A percentile compares a stretch with the other conserved stretches of the same genome.
Evolutionary conservation across 2,888 invertebrate genomes (phyloP).

Genomic region (Polia nebulosa): DNA sequence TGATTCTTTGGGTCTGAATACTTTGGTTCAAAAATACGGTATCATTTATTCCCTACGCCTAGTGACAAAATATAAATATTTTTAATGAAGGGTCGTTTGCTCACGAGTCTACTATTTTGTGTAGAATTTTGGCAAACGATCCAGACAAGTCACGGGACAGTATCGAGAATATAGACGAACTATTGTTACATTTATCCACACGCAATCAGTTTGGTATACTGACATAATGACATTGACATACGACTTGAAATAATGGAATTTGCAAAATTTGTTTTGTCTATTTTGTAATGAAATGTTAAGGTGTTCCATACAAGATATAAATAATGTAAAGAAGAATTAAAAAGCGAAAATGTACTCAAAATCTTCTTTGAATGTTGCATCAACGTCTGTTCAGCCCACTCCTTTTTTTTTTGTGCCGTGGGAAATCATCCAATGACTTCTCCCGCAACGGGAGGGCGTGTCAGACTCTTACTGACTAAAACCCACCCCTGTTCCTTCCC

Average conservation of each 20-base stretch:
- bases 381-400: neutral
- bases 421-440: too few species aligned
- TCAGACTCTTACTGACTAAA: too few species aligned
- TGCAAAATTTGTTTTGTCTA: neutral
- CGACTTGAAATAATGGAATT: neutral
- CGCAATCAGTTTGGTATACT: slow-evolving; percentile 38
- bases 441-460: too few species aligned
- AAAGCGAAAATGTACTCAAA: neutral
- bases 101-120: slow-evolving; percentile 37
- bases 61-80: slow-evolving; percentile 58
- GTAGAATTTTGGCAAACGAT: slow-evolving; percentile 77
- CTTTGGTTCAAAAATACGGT: neutral
- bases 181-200: slow-evolving; percentile 53
- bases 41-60: slow-evolving; percentile 29
- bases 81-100: slow-evolving; percentile 64
- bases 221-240: slow-evolving; percentile 36
- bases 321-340: neutral
- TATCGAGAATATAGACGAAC: slow-evolving; percentile 52
- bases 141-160: slow-evolving; percentile 73
- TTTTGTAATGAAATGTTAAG: slow-evolving; percentile 17
- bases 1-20: neutral
- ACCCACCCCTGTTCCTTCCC: too few species aligned
- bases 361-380: neutral
- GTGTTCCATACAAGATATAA: neutral
- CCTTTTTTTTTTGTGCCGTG: neutral